phyloP scores from a whole-genome alignment of 2,797 vertebrate genomes.

The Hydrolagus colliei region DNA sequence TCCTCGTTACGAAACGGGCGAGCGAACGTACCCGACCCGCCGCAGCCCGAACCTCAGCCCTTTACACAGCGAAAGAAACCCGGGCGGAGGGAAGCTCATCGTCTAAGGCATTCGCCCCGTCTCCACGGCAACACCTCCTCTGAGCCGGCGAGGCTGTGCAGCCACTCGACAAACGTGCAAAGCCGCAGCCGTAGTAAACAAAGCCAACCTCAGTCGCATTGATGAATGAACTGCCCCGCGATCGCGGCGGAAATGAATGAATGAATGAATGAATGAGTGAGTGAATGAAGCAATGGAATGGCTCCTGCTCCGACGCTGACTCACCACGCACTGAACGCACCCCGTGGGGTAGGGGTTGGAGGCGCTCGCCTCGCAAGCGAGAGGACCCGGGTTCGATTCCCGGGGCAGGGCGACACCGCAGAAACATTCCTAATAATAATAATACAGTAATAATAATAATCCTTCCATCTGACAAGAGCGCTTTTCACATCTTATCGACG shows the following conservation, averaged over 20 bases:
- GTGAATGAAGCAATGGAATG: no score
- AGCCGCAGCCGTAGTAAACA: slow-evolving; percentile 1
- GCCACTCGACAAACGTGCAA: not conserved
- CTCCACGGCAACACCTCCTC: slow-evolving; percentile 7
- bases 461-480: no score
- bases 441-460: no score
- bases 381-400: no score
- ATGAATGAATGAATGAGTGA: not conserved
- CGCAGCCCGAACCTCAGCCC: not conserved
- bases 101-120: not conserved
- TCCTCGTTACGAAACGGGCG: no score
- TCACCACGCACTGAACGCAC: no score
- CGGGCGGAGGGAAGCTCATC: not conserved
- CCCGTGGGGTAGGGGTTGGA: no score
- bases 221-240: not conserved
- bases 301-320: no score
- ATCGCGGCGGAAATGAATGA: not conserved
- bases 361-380: no score
- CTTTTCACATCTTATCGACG: no score
- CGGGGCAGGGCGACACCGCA: no score
- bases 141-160: not conserved
- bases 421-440: no score
- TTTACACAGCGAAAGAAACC: not conserved
- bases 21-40: not conserved
- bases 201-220: not conserved